Conservation (phyloP, 2,113 vertebrate genomes). For the Epinephelus moara region DNA sequence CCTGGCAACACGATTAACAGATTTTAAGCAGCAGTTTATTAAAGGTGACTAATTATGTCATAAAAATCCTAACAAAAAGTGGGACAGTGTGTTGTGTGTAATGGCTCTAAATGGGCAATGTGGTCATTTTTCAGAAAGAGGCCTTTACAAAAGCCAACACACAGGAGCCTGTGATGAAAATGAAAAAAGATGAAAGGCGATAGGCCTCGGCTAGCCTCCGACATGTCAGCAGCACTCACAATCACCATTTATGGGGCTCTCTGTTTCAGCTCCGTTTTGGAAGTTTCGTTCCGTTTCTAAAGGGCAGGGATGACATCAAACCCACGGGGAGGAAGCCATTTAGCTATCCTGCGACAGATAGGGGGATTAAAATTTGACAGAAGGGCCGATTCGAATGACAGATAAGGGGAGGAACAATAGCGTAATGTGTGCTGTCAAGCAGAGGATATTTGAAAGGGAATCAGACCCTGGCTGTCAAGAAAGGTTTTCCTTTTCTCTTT, state of each 20-base stretch:
- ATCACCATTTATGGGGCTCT: conserved; percentile 26
- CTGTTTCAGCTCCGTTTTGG: conserved; percentile 32
- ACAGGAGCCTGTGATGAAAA: conserved; percentile 34
- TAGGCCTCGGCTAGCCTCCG: conserved; percentile 1
- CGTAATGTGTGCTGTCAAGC: conserved; percentile 59
- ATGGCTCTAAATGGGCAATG: not conserved
- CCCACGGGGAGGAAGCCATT: conserved; percentile 59
- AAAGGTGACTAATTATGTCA: not conserved
- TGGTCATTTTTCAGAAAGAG: not conserved
- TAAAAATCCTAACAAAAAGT: not conserved
- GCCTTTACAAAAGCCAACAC: conserved; percentile 14
- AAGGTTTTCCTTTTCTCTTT: conserved; percentile 44
- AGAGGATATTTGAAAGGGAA: conserved; percentile 66
- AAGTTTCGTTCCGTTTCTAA: conserved; percentile 58
- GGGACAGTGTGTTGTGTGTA: not conserved
- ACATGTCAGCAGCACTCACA: conserved; percentile 48
- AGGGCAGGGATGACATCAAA: conserved; percentile 70
- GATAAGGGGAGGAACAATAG: conserved; percentile 69
- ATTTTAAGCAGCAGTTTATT: not conserved
- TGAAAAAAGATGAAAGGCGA: conserved; percentile 39
- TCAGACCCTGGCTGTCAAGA: conserved; percentile 58
- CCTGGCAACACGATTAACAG: not conserved
- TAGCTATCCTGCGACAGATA: conserved; percentile 56
- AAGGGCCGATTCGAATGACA: conserved; percentile 59
- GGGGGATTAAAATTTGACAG: conserved; percentile 67